A percentile compares a stretch with the other conserved stretches of the same genome.
These are phyloP conservation scores for Scomberomorus guttatus DNA, from an alignment of 2,797 vertebrate species.

Conservation along the genomic window DNA sequence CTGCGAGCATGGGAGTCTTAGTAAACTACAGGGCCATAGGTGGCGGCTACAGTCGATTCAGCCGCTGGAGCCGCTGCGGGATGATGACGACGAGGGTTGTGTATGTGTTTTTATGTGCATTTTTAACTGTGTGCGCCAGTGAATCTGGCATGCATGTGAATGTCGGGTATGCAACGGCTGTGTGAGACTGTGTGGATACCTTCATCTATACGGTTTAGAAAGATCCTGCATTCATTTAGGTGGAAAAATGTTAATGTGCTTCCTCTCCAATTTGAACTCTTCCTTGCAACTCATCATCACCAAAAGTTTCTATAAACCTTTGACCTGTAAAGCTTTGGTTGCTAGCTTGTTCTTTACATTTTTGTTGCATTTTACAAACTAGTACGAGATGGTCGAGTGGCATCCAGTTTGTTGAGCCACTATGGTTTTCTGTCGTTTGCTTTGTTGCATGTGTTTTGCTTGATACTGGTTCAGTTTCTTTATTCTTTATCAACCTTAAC, in stretches of 20 bases:
- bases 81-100: neutral
- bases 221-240: neutral
- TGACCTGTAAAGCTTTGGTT: neutral
- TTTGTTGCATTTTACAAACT: neutral
- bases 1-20: constrained; percentile 29
- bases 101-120: neutral
- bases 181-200: neutral
- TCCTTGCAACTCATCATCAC: neutral
- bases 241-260: constrained; percentile 5
- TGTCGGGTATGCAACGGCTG: neutral
- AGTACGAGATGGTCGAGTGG: too few relatives aligned
- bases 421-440: constrained; percentile 1
- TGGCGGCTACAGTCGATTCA: constrained; percentile 41
- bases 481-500: too few relatives aligned
- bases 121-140: neutral
- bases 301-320: neutral
- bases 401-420: too few relatives aligned
- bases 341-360: neutral
- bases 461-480: too few relatives aligned
- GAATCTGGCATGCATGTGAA: neutral
- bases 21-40: constrained; percentile 52
- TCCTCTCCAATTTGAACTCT: constrained; percentile 28
- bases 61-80: constrained; percentile 4
- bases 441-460: neutral
- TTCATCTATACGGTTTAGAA: neutral